These are phyloP conservation scores for Itoplectis maculator DNA, from an alignment of 2,888 invertebrate species.

Conservation along the genomic window DNA sequence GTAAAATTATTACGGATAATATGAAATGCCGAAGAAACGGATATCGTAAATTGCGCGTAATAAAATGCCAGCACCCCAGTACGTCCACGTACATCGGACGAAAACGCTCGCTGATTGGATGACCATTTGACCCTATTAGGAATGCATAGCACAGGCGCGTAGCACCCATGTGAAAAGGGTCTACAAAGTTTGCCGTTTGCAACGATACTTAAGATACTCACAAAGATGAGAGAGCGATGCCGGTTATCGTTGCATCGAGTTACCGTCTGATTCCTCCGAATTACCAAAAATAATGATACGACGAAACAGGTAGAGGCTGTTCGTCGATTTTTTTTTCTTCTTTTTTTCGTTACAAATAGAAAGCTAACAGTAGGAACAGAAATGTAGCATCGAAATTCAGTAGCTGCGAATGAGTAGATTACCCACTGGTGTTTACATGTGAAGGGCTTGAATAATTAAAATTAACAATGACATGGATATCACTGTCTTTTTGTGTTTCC, in stretches of 20 bases:
- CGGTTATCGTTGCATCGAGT: conserved; percentile 26
- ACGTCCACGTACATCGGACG: background rate
- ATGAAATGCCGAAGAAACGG: too few species aligned
- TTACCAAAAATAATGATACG: conserved; percentile 58
- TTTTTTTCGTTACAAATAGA: background rate
- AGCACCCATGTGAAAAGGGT: background rate
- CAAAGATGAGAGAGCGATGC: conserved; percentile 48
- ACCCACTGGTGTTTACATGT: background rate
- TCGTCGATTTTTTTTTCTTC: conserved; percentile 13
- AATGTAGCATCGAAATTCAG: background rate
- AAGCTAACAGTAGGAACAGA: background rate
- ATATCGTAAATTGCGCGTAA: conserved; percentile 3
- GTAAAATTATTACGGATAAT: too few species aligned
- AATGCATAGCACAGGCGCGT: conserved; percentile 38
- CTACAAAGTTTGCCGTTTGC: conserved; percentile 26
- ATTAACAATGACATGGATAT: background rate
- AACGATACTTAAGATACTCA: background rate
- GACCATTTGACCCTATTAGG: conserved; percentile 37
- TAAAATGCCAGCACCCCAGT: background rate
- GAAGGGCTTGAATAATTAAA: conserved; percentile 2
- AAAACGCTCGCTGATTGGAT: conserved; percentile 10
- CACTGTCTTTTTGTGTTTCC: background rate
- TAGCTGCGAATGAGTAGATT: background rate
- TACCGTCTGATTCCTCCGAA: conserved; percentile 34
- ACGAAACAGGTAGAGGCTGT: conserved; percentile 62